A percentile compares a stretch with the other conserved stretches of the same genome.
Conservation (phyloP, 2,113 vertebrate species). For the Gracilinanus agilis region DNA sequence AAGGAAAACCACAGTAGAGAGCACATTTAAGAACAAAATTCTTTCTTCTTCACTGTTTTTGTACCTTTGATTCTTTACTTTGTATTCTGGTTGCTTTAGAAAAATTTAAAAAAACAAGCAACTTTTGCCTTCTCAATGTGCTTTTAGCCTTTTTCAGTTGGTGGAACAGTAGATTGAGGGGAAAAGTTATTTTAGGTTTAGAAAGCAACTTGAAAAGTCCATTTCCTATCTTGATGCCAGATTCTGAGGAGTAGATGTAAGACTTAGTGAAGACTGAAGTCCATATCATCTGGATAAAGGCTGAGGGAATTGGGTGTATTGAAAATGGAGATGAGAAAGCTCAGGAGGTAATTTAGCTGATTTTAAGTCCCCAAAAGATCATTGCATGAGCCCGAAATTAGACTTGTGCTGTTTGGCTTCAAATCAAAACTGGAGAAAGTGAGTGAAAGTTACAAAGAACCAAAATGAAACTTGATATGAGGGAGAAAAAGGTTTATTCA, state of each 20-base stretch:
- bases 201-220: slow-evolving; percentile 25
- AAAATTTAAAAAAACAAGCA: slow-evolving; percentile 35
- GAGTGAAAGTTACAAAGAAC: not conserved
- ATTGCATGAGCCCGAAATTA: not conserved
- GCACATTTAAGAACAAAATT: slow-evolving; percentile 43
- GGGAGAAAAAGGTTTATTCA: not conserved
- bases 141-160: not conserved
- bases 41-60: slow-evolving; percentile 53
- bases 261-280: not conserved
- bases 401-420: not conserved
- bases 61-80: slow-evolving; percentile 47
- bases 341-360: not conserved
- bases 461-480: not conserved
- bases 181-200: not conserved
- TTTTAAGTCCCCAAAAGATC: not conserved
- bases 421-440: not conserved
- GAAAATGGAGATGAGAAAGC: not conserved
- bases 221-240: slow-evolving; percentile 41
- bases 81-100: slow-evolving; percentile 52
- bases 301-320: not conserved
- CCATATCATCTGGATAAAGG: not conserved
- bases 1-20: slow-evolving; percentile 54
- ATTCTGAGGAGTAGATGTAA: not conserved
- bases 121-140: slow-evolving; percentile 50
- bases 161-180: not conserved